Evolutionary conservation across 2,888 invertebrate genomes (phyloP).

Genomic region (Apoda limacodes): DNA sequence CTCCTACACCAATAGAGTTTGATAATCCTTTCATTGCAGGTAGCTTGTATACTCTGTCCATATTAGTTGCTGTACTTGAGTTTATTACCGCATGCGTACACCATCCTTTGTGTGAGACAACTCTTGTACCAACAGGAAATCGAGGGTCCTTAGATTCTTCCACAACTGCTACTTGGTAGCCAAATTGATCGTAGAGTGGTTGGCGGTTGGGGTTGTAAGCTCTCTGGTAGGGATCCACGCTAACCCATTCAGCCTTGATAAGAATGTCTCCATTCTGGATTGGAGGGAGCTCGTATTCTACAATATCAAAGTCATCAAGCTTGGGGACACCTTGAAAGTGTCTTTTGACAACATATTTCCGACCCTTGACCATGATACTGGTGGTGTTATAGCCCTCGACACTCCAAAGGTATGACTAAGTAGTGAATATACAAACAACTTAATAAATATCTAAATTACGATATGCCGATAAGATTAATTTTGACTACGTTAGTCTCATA

Average conservation of each 20-base stretch:
- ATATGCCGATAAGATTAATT: too few species aligned
- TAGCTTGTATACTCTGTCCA: constrained; percentile 31
- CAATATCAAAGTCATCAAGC: constrained; percentile 65
- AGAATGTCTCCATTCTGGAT: constrained; percentile 66
- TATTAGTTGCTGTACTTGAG: constrained; percentile 12
- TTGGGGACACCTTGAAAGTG: constrained; percentile 71
- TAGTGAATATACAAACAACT: too few species aligned
- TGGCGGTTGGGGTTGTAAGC: constrained; percentile 18
- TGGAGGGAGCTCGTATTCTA: constrained; percentile 70
- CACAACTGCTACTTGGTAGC: constrained; percentile 44
- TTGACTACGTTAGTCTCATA: too few species aligned
- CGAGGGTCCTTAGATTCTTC: constrained; percentile 69
- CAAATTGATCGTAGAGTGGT: constrained; percentile 27
- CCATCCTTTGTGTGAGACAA: constrained; percentile 77
- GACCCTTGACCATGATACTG: constrained; percentile 68
- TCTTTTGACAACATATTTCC: constrained; percentile 67
- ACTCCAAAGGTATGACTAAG: too few species aligned
- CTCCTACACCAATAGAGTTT: constrained; percentile 68
- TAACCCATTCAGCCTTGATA: constrained; percentile 33
- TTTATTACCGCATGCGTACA: constrained; percentile 53
- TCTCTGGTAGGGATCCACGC: constrained; percentile 35
- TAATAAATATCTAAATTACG: too few species aligned
- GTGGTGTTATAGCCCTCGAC: too few species aligned
- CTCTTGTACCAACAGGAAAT: constrained; percentile 70
- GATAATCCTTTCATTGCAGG: constrained; percentile 65